Base-by-base conservation (phyloP, 2,888 invertebrate species). In the Cabera pusaria region DNA sequence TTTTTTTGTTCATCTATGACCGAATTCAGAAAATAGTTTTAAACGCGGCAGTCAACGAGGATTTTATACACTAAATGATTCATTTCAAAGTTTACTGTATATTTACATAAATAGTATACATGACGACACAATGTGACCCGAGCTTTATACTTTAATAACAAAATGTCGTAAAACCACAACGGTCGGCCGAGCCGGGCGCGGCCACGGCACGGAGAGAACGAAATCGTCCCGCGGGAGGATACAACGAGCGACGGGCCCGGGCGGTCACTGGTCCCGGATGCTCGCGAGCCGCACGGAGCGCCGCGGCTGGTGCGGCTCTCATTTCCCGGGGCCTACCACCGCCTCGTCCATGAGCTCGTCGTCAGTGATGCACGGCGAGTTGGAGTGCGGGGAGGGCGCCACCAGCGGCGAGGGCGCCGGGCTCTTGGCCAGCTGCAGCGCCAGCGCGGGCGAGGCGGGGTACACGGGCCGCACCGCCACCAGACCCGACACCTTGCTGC, bases 331-430 rank as follows among this genome's bases (percentile, higher is more conserved):
- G 4, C 95, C 95, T 31, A 95, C 93, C 27, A 96, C 83, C 3
- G 96, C 96, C 71, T 96, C 96, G 74, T 97, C 96, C 95, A 96
- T 96, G 8, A 96, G 91, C 65, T 97, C 97, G 73, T 97, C 97
- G 67, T 97, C 97, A 24, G 96, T 95, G 56, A 95, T 94, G 59
- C 94, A 94, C 7, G 95, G 95, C 3, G 95, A 94, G 54, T 93
- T 93, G 11, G 94, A 90, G 64, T 90, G 90, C n/a, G 90, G 90
- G 3, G 94, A 94, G 2, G 93, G 92, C 27, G 92, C 92, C 21
- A 92, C 86, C 23, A 93, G 83, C 0, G 94, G 93, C 25, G 93
- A 93, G 0, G 93, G 93, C 6, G 93, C 93, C 1, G 94, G 94
- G 35, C 94, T 94, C 68, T 95, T 94, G 22, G 95, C 93, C 46